Base-by-base conservation (phyloP, 2,888 invertebrate genomes). In the Amitus sp. region DNA sequence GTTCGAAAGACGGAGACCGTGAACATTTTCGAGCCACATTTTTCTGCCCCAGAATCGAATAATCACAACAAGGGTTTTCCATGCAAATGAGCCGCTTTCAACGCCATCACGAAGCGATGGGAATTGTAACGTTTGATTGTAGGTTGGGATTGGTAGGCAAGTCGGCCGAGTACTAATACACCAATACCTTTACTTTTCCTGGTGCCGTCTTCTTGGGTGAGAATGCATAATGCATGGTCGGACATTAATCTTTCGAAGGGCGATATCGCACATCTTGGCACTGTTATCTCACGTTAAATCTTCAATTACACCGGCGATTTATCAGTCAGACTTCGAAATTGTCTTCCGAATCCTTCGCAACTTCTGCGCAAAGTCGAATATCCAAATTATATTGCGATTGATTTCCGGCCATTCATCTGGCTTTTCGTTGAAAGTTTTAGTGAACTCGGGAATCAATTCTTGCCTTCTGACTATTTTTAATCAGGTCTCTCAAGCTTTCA, bases 241-340 rank as follows among this genome's bases (percentile, higher is more conserved):
- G 51, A 62, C 65, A 60, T 67, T 59, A 59, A 67, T 62, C 64
- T 64, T 62, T 46, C 65, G 57, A 61, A 48, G 62, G 63, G 65
- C 67, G 65, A 59, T 73, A 73, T 70, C 71, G 67, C 43, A 66
- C 61, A 73, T 73, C 72, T 70, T 60, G 53, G 43, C 57, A 49
- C 62, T 65, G 69, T 68, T 74, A 76, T 74, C 75, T 73, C 66
- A 71, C n/a, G n/a, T 72, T 73, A 70, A 72, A 75, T 75, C 76
- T 75, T 73, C 75, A 74, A 76, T 75, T 75, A 74, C 73, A 62
- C 61, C 55, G 60, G 68, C 73, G 76, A 76, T 75, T 75, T 75
- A 76, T 75, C 73, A 68, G 62, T 65, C 57, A 37, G 47, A 45
- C 43, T 55, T 65, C 63, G 67, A 67, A 69, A 70, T 65, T 65